A percentile compares a stretch with the other conserved stretches of the same genome.
phyloP scores from a whole-genome alignment of 2,113 vertebrate species.

The Eulemur rufifrons region DNA sequence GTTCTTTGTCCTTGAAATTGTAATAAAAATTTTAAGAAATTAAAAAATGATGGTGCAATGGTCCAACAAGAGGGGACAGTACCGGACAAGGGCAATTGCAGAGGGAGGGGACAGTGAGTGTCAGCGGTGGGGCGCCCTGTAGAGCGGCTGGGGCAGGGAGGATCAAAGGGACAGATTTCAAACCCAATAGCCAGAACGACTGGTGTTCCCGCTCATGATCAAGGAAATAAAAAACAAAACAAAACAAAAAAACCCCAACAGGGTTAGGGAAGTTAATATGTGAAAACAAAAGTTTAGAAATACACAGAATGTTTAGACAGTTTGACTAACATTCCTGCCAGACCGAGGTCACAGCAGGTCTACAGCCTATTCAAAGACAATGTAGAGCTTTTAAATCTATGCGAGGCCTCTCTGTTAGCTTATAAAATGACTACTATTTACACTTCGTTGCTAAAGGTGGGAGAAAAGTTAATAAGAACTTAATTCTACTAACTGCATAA shows the following conservation, averaged over 20 bases:
- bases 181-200: not conserved
- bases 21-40: not conserved
- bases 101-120: not conserved
- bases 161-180: not conserved
- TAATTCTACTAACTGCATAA: not conserved
- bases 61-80: not conserved
- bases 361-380: not conserved
- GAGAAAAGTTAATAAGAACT: not conserved
- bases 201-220: not conserved
- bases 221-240: not conserved
- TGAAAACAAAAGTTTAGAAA: not conserved
- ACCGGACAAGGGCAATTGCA: fast-evolving
- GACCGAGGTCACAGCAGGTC: not conserved
- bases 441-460: not conserved
- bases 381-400: not conserved
- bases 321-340: not conserved
- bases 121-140: fast-evolving
- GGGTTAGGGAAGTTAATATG: not conserved
- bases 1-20: slow-evolving; percentile 15
- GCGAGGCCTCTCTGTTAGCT: not conserved
- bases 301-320: not conserved
- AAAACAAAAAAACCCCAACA: not conserved
- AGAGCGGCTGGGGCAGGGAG: no score
- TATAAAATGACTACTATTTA: not conserved
- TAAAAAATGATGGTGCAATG: not conserved